Percentiles rank a stretch among this genome's conserved stretches.
phyloP scores from a whole-genome alignment of 2,113 vertebrate species.

The Panthera tigris region DNA sequence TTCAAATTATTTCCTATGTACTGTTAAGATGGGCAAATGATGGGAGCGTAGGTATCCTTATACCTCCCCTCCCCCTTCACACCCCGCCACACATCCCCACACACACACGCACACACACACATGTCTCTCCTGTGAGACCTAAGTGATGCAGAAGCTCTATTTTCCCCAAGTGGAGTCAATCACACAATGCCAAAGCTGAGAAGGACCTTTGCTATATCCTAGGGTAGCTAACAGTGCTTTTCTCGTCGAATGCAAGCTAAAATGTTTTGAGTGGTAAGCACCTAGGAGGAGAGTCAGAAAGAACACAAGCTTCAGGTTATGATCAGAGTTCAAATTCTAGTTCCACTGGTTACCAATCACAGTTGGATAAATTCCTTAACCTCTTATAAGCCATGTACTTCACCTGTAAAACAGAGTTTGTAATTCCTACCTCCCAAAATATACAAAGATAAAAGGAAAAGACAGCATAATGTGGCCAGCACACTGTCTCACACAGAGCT shows the following conservation, averaged over 20 bases:
- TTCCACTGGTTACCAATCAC: background rate
- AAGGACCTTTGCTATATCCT: constrained; percentile 10
- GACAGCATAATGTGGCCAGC: background rate
- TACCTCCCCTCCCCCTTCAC: background rate
- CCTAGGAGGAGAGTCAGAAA: constrained; percentile 30
- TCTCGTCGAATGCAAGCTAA: constrained; percentile 49
- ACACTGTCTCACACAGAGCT: background rate
- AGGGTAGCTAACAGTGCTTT: background rate
- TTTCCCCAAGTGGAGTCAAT: background rate
- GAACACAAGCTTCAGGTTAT: constrained; percentile 37
- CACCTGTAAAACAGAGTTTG: constrained; percentile 47
- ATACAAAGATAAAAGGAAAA: background rate
- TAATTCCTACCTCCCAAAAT: constrained; percentile 28
- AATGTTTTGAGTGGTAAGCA: constrained; percentile 49
- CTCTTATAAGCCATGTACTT: constrained; percentile 1
- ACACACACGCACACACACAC: background rate
- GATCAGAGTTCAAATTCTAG: constrained; percentile 62
- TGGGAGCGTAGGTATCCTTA: background rate
- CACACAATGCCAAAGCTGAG: background rate
- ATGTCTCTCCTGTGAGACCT: background rate
- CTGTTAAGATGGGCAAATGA: background rate
- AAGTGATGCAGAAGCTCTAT: background rate
- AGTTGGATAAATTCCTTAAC: constrained; percentile 36
- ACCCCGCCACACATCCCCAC: accelerated
- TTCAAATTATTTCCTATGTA: background rate